These are phyloP conservation scores for Pecten maximus DNA, from an alignment of 2,888 invertebrate genomes.

Conservation along the genomic window DNA sequence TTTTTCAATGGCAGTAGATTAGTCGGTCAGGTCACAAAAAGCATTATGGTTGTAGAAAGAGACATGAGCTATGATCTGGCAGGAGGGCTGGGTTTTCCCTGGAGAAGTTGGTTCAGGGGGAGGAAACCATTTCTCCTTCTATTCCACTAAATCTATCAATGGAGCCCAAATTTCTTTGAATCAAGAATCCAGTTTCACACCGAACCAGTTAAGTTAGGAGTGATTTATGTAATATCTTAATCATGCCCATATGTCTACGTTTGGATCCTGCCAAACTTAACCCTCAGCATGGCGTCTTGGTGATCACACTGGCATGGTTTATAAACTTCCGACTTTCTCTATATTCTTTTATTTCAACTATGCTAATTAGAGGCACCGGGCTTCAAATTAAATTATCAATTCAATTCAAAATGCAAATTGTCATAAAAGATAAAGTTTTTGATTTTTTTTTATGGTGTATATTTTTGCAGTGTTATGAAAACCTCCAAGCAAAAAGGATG, in stretches of 20 bases:
- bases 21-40: neutral
- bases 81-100: neutral
- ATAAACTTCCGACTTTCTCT: neutral
- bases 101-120: neutral
- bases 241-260: neutral
- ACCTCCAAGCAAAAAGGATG: too few relatives aligned
- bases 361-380: neutral
- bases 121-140: neutral
- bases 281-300: neutral
- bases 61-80: neutral
- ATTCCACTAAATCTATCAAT: conserved; percentile 9
- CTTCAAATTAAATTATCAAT: neutral
- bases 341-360: neutral
- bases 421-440: too few relatives aligned
- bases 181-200: conserved; percentile 17
- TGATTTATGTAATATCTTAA: neutral
- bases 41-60: neutral
- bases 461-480: too few relatives aligned
- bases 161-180: conserved; percentile 20
- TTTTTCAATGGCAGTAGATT: neutral
- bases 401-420: too few relatives aligned
- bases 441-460: too few relatives aligned
- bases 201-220: neutral
- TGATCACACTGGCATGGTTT: neutral
- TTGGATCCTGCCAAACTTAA: neutral